phyloP scores from a whole-genome alignment of 2,113 vertebrate species.

The Piliocolobus tephrosceles region DNA sequence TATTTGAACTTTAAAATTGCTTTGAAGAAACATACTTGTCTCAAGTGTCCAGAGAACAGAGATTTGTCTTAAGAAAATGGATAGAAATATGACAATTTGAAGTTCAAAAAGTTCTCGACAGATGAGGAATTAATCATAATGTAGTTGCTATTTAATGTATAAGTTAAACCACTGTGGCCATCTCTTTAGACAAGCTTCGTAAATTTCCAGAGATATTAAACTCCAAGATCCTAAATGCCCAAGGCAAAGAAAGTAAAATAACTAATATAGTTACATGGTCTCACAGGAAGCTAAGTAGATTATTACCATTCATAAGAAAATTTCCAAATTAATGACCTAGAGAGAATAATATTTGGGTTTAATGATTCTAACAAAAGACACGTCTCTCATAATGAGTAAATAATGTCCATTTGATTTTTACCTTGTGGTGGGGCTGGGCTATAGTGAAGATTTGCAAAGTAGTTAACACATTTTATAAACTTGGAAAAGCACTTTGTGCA shows the following conservation, averaged over 20 bases:
- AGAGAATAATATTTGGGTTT: slow-evolving; percentile 74
- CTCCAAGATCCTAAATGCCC: slow-evolving; percentile 55
- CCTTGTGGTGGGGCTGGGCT: not conserved
- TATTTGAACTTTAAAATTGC: slow-evolving; percentile 73
- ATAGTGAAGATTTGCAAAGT: not conserved
- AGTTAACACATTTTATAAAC: slow-evolving; percentile 42
- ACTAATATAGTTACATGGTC: slow-evolving; percentile 66
- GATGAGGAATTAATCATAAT: slow-evolving; percentile 48
- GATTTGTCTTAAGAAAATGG: slow-evolving; percentile 58
- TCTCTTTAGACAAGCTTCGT: slow-evolving; percentile 72
- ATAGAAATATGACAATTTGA: slow-evolving; percentile 51
- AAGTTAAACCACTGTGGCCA: slow-evolving; percentile 20
- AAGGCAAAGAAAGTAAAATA: slow-evolving; percentile 73
- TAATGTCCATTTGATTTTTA: slow-evolving; percentile 66
- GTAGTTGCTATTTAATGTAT: slow-evolving; percentile 51
- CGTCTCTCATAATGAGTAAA: slow-evolving; percentile 68
- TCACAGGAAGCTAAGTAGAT: slow-evolving; percentile 64
- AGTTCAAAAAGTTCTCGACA: slow-evolving; percentile 52
- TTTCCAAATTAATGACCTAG: slow-evolving; percentile 71
- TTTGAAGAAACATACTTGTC: slow-evolving; percentile 65
- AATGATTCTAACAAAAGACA: slow-evolving; percentile 74
- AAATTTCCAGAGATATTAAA: slow-evolving; percentile 72
- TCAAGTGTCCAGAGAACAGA: slow-evolving; percentile 57
- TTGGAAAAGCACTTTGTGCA: not conserved
- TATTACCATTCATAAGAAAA: slow-evolving; percentile 75